A percentile compares a stretch with the other conserved stretches of the same genome.
Conservation (phyloP, 2,797 vertebrate genomes). For the Rhincodon typus region DNA sequence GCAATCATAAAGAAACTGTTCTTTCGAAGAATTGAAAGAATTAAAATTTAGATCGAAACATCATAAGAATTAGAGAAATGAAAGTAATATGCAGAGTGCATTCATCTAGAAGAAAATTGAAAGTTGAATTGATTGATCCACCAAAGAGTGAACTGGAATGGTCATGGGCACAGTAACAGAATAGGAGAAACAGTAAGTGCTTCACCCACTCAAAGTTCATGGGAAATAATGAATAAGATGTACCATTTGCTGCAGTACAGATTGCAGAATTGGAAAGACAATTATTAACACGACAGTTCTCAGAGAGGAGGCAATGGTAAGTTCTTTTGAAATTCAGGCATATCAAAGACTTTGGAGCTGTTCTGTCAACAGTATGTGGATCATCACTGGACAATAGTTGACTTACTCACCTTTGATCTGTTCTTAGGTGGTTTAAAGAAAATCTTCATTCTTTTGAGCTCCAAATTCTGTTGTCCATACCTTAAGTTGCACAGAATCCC, state of each 20-base stretch:
- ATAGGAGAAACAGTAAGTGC: no score
- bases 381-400: neutral
- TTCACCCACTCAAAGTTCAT: no score
- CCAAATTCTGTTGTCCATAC: no score
- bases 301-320: no score
- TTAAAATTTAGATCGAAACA: neutral
- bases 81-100: neutral
- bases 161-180: no score
- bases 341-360: neutral
- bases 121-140: neutral
- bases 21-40: neutral
- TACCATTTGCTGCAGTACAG: no score
- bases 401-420: neutral
- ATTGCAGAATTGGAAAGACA: no score
- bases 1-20: neutral
- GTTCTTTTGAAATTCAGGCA: no score
- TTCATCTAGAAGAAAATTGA: neutral
- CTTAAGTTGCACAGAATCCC: no score
- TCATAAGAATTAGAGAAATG: neutral
- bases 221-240: no score
- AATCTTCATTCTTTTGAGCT: neutral
- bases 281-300: no score
- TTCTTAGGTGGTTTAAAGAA: neutral
- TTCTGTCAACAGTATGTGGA: neutral
- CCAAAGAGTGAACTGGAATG: no score